Evolutionary conservation across 2,113 vertebrate genomes (phyloP).

Genomic region (Hystrix brachyura): DNA sequence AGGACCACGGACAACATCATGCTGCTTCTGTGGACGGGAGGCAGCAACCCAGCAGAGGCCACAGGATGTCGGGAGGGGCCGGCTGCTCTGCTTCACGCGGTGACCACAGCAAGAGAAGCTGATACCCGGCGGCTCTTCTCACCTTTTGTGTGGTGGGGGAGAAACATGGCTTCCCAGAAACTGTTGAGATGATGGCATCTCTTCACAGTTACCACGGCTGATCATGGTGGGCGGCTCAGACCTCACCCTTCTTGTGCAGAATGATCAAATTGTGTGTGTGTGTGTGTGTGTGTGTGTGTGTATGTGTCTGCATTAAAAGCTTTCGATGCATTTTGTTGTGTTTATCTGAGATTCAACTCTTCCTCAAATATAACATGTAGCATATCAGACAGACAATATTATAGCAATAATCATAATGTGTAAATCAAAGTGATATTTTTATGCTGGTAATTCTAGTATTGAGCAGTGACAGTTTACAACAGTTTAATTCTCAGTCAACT

Average conservation of each 20-base stretch:
- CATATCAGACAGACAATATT: neutral
- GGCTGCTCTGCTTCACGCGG: accelerated
- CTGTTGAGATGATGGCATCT: no score
- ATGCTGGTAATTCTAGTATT: neutral
- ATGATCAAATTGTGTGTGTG: neutral
- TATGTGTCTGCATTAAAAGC: neutral
- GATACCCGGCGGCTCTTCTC: neutral
- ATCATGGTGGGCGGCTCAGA: neutral
- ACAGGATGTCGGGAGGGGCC: neutral
- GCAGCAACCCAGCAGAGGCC: neutral
- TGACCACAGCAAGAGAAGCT: neutral
- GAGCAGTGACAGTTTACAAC: neutral
- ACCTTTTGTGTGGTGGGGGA: neutral
- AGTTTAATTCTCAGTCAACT: neutral
- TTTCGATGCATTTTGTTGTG: neutral
- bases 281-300: no score
- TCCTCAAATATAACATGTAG: neutral
- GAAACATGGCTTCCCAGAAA: neutral
- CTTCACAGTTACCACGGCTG: neutral
- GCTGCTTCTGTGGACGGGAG: neutral
- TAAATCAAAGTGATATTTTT: neutral
- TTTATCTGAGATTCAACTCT: neutral
- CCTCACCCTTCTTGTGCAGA: no score
- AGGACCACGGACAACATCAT: neutral
- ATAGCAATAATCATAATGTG: neutral